phyloP scores from a whole-genome alignment of 2,888 invertebrate genomes.

The Drosophila mettleri region DNA sequence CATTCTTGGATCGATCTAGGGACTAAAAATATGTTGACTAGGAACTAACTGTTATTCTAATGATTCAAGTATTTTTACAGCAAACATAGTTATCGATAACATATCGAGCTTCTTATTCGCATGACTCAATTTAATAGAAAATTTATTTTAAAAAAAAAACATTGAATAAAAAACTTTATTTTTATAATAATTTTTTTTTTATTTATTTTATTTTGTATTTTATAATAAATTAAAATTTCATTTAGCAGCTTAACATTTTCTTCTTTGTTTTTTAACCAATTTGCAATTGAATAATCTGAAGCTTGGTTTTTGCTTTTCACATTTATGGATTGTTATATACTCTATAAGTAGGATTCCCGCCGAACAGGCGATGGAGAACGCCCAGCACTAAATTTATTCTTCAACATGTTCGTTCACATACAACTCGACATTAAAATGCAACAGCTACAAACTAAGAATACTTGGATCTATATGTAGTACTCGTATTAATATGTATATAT shows the following conservation, averaged over 20 bases:
- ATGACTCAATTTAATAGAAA: no score
- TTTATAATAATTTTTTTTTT: conserved; percentile 27
- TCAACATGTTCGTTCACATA: conserved; percentile 28
- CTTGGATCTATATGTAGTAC: conserved; percentile 57
- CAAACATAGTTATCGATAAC: no score
- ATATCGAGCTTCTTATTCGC: no score
- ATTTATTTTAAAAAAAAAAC: no score
- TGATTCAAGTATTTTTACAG: no score
- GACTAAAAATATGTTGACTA: no score
- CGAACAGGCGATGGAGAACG: neutral
- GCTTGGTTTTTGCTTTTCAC: conserved; percentile 9
- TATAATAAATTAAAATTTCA: conserved; percentile 74
- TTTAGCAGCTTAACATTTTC: conserved; percentile 62
- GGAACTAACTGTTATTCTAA: no score
- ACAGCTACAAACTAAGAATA: conserved; percentile 73
- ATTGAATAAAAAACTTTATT: neutral
- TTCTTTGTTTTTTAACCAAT: conserved; percentile 43
- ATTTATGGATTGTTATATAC: neutral
- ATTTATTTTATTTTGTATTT: conserved; percentile 54
- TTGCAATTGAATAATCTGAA: conserved; percentile 55
- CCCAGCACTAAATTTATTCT: conserved; percentile 1
- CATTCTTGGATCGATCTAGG: no score
- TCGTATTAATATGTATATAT: conserved; percentile 36
- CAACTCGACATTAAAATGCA: conserved; percentile 70
- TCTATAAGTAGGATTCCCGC: conserved; percentile 7